Conservation (phyloP, 2,888 invertebrate species). For the Hydraecia micacea region DNA sequence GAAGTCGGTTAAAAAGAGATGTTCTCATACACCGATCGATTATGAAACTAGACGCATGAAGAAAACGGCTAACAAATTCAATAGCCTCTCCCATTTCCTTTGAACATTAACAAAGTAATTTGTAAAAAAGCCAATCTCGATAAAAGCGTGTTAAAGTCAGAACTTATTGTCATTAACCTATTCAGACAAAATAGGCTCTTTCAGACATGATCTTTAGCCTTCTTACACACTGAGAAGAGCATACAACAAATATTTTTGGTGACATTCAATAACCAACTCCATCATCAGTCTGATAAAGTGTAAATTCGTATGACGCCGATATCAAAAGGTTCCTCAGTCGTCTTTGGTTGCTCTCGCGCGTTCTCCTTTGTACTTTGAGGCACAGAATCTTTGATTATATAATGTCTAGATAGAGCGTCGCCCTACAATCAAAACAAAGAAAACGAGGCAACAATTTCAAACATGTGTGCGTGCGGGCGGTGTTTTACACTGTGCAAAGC, state of each 20-base stretch:
- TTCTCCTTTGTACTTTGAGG: background rate
- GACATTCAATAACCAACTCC: background rate
- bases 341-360: background rate
- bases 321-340: background rate
- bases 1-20: background rate
- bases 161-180: slow-evolving; percentile 20
- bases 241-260: background rate
- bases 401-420: no score
- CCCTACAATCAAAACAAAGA: no score
- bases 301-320: background rate
- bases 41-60: background rate
- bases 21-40: background rate
- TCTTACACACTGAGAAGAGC: background rate
- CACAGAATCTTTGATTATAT: no score
- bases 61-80: slow-evolving; percentile 19
- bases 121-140: slow-evolving; percentile 19
- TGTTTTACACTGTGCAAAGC: no score
- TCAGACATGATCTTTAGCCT: slow-evolving; percentile 1
- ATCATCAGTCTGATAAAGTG: background rate
- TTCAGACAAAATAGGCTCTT: slow-evolving; percentile 27
- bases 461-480: no score
- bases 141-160: slow-evolving; percentile 27
- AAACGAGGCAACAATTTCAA: no score
- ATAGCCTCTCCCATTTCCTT: slow-evolving; percentile 1
- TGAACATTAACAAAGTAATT: slow-evolving; percentile 6